Conservation (phyloP, 2,888 invertebrate genomes). For the Leptinotarsa rubiginosa region DNA sequence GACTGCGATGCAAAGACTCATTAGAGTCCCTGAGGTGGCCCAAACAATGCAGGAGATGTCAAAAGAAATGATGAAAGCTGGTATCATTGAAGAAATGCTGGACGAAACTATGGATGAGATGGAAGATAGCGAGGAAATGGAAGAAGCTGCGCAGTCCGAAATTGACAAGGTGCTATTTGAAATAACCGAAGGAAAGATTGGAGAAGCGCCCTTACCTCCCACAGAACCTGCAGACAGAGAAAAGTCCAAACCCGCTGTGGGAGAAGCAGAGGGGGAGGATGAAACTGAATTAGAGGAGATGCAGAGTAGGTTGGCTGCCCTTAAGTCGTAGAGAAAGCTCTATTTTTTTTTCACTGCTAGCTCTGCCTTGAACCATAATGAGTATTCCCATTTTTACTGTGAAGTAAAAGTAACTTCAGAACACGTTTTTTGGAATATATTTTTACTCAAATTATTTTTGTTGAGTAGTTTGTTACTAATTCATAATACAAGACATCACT, state of each 20-base stretch:
- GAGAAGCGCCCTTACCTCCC: constrained; percentile 88
- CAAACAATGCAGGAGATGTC: constrained; percentile 97
- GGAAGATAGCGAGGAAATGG: constrained; percentile 94
- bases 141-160: constrained; percentile 94
- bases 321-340: constrained; percentile 77
- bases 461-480: constrained; percentile 1
- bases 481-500: background rate
- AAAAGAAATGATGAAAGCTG: constrained; percentile 99
- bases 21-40: constrained; percentile 93
- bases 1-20: constrained; percentile 95
- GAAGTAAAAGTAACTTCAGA: background rate
- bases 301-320: constrained; percentile 88
- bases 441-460: background rate
- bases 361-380: background rate
- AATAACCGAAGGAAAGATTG: constrained; percentile 90
- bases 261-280: constrained; percentile 70
- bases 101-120: constrained; percentile 96
- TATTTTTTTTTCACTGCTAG: background rate
- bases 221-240: constrained; percentile 68
- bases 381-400: background rate
- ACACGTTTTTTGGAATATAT: background rate
- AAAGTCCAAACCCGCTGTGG: constrained; percentile 68
- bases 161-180: constrained; percentile 79
- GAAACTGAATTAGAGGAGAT: constrained; percentile 90
- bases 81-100: constrained; percentile 98